Evolutionary conservation across 2,797 vertebrate genomes (phyloP).

Genomic region (Acrocephalus scirpaceus): DNA sequence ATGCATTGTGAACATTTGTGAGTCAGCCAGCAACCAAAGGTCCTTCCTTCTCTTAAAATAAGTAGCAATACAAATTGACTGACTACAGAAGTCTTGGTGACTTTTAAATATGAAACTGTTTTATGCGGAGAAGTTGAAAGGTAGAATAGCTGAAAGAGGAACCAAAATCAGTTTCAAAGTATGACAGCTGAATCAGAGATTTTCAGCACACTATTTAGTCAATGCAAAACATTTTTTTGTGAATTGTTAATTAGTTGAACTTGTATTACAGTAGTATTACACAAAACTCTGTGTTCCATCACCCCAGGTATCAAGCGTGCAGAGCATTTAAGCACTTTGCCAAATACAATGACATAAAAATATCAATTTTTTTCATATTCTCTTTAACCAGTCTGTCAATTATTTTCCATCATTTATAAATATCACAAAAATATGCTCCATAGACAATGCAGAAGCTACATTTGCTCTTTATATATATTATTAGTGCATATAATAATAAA

Average conservation of each 20-base stretch:
- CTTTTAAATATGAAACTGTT: background rate
- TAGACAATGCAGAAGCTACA: background rate
- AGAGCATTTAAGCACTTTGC: background rate
- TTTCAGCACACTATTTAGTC: background rate
- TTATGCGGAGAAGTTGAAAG: background rate
- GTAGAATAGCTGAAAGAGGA: background rate
- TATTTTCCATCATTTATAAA: background rate
- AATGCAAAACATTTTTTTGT: background rate
- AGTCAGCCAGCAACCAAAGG: background rate
- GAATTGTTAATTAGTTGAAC: background rate
- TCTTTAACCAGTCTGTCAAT: background rate
- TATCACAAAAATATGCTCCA: background rate
- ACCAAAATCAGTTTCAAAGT: background rate
- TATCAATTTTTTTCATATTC: background rate
- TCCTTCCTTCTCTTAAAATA: background rate
- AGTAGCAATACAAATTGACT: background rate
- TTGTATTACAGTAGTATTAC: background rate
- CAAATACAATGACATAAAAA: background rate
- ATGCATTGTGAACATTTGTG: background rate
- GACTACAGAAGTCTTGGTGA: background rate
- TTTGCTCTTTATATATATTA: background rate
- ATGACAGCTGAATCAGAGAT: background rate
- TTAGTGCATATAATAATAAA: background rate
- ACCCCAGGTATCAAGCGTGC: background rate
- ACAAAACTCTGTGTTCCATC: background rate